Base-by-base conservation (phyloP, 2,888 invertebrate species). In the Agonopterix subpropinquella region DNA sequence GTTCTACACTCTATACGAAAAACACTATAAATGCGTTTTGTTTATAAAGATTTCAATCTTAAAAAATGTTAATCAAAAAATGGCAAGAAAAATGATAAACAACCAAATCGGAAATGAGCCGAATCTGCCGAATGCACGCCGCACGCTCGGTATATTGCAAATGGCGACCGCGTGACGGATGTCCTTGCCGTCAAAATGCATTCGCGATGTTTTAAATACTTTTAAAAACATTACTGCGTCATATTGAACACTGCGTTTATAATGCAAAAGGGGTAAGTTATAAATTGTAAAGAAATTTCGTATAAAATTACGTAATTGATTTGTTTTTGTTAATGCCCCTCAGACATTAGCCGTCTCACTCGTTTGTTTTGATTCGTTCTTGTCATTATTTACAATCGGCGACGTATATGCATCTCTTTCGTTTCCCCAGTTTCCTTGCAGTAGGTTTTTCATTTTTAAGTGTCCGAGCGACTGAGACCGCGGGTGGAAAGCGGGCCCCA, bases 371-470 rank as follows among this genome's bases (percentile, higher is more conserved):
- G 84, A 80, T 82, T 78, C 76, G 74, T 70, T 72, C 68, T 72
- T 75, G 76, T 75, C 80, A 78, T 83, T 86, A 86, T 86, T 85
- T 86, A 86, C 86, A 80, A 74, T 80, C 73, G 70, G 67, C 67
- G 69, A 79, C 62, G 64, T 84, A 78, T 78, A 73, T 72, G 73
- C 70, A 70, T 86, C 86, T 75, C 84, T 75, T 71, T 86, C 83
- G 61, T 61, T 51, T 60, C 62, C 78, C 70, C 75, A 69, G 80
- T 85, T 79, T 83, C 80, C 85, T 80, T 78, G 75, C 73, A 71
- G 75, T 80, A 70, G 77, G 78, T 80, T 87, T 86, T 86, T 82
- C 85, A 85, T 83, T 85, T 86, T 82, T 82, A 80, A 73, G 80
- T 74, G 69, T 67, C 70, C 71, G 82, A 75, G 70, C 71, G 82